Evolutionary conservation across 92 coral and sea anemone species (phyloP).

Genomic region (Blastomussa wellsi): DNA sequence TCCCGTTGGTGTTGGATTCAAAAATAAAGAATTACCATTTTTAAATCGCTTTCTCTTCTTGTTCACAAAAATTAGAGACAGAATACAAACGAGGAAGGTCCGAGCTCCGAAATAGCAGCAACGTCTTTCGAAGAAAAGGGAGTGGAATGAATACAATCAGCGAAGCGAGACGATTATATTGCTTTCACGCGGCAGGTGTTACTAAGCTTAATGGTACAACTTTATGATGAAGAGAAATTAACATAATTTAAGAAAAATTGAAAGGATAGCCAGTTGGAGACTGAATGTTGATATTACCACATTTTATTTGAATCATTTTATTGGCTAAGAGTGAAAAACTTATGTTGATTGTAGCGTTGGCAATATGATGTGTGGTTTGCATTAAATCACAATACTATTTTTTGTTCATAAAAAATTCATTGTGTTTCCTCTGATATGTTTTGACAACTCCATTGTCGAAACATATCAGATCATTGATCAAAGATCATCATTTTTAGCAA

Average conservation of each 20-base stretch:
- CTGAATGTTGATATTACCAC: background rate
- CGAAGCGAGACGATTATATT: background rate
- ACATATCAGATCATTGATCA: too few species aligned
- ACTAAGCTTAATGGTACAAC: background rate
- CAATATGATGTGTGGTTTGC: background rate
- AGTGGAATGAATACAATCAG: conserved; percentile 14
- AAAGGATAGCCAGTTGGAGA: conserved; percentile 17
- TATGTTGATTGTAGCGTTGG: background rate
- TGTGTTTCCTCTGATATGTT: background rate
- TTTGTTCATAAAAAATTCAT: background rate
- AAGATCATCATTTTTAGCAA: background rate
- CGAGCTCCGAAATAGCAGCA: conserved; percentile 27
- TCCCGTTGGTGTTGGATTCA: background rate
- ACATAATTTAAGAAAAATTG: conserved; percentile 31
- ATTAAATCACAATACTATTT: conserved; percentile 3
- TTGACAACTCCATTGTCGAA: conserved; percentile 11
- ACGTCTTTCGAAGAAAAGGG: conserved; percentile 33
- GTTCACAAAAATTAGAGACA: background rate
- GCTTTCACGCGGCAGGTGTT: conserved; percentile 10
- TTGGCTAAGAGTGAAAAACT: conserved; percentile 5
- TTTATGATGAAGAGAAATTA: conserved; percentile 13
- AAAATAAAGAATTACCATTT: conserved; percentile 16
- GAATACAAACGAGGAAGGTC: background rate
- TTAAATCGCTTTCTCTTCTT: background rate
- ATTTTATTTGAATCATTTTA: conserved; percentile 8